Percentiles rank a stretch among this genome's conserved stretches.
phyloP scores from a whole-genome alignment of 2,113 vertebrate species.

The Gnathonemus echidnorhynchus region DNA sequence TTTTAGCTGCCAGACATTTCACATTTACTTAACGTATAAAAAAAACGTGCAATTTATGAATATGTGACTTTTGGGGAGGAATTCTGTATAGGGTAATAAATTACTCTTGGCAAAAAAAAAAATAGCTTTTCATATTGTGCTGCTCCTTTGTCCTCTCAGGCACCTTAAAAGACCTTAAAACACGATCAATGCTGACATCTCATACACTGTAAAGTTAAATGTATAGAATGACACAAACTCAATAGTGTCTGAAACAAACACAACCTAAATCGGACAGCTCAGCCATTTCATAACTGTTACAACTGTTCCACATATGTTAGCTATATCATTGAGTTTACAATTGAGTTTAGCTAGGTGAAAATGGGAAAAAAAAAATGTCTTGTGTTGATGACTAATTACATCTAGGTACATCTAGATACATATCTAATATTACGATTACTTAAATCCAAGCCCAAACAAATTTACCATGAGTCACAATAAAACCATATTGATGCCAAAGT shows the following conservation, averaged over 20 bases:
- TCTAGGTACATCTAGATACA: neutral
- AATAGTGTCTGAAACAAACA: neutral
- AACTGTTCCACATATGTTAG: neutral
- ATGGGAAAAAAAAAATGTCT: neutral
- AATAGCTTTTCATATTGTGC: neutral
- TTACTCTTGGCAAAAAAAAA: slow-evolving; percentile 7
- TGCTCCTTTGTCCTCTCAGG: neutral
- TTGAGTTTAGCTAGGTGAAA: neutral
- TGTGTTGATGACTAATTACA: neutral
- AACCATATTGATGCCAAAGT: neutral
- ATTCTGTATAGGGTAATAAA: slow-evolving; percentile 1
- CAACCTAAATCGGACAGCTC: neutral
- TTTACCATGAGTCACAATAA: neutral
- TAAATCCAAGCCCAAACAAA: neutral
- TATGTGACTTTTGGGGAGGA: slow-evolving; percentile 12
- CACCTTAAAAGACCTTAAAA: neutral
- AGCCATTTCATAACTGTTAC: neutral
- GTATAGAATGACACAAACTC: neutral
- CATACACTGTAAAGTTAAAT: neutral
- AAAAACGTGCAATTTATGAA: slow-evolving; percentile 8
- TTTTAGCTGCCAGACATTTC: slow-evolving; percentile 11
- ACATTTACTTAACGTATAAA: slow-evolving; percentile 1
- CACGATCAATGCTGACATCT: neutral
- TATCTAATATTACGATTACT: neutral
- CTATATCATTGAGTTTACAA: neutral